phyloP scores from a whole-genome alignment of 1,140 invertebrate genomes.

The Drosophila novamexicana region DNA sequence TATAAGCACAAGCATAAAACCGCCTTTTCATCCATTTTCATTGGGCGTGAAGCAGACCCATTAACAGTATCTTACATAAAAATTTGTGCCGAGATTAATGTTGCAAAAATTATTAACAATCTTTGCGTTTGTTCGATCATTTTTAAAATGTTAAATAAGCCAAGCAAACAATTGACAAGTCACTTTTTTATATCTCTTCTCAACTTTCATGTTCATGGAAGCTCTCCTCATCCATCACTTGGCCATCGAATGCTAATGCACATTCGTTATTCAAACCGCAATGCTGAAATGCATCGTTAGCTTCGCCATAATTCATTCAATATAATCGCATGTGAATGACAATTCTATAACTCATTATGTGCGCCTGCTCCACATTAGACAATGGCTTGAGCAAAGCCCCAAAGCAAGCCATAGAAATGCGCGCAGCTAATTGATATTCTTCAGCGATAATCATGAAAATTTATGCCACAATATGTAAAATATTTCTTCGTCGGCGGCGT shows the following conservation, averaged over 20 bases:
- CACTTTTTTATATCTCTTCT: not conserved
- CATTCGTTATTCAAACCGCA: slow-evolving; percentile 56
- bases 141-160: not conserved
- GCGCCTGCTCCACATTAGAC: slow-evolving; percentile 71
- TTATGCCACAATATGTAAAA: slow-evolving; percentile 79
- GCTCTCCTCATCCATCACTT: slow-evolving; percentile 23
- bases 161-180: not conserved
- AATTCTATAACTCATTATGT: slow-evolving; percentile 76
- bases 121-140: not conserved
- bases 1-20: too few relatives aligned
- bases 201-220: not conserved
- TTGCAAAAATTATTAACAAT: not conserved
- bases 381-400: slow-evolving; percentile 36
- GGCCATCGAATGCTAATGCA: slow-evolving; percentile 9
- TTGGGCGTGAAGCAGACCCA: too few relatives aligned
- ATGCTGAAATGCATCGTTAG: slow-evolving; percentile 40
- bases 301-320: slow-evolving; percentile 56
- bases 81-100: too few relatives aligned
- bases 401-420: slow-evolving; percentile 21
- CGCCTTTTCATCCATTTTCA: too few relatives aligned
- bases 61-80: too few relatives aligned
- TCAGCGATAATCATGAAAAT: slow-evolving; percentile 67
- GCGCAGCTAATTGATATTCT: slow-evolving; percentile 73
- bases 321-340: slow-evolving; percentile 46
- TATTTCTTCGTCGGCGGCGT: slow-evolving; percentile 55